These are phyloP conservation scores for Margarornis squamiger DNA, from an alignment of 2,797 vertebrate genomes.

Conservation along the genomic window DNA sequence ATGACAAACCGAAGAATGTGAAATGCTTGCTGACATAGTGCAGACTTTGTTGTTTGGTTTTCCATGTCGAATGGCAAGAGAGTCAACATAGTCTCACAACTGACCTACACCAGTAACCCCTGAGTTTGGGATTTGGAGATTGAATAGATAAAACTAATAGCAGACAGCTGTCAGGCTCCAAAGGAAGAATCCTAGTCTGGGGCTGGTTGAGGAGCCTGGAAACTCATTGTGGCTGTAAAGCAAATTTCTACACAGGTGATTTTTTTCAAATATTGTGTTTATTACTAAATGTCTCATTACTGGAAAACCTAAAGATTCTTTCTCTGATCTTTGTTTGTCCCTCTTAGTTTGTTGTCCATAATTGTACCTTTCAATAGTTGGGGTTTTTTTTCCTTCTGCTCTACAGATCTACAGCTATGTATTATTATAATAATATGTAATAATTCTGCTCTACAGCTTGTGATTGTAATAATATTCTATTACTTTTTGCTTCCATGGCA, in stretches of 20 bases:
- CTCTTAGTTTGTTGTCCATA: not conserved
- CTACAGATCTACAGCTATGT: not conserved
- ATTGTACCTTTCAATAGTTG: not conserved
- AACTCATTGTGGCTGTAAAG: not conserved
- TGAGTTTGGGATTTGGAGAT: conserved; percentile 72
- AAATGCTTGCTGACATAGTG: conserved; percentile 42
- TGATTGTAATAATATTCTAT: not conserved
- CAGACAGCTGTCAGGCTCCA: conserved; percentile 25
- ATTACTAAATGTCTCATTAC: not conserved
- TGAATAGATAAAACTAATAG: conserved; percentile 69
- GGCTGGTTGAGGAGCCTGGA: not conserved
- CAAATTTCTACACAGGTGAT: not conserved
- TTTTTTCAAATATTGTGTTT: not conserved
- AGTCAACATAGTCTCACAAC: conserved; percentile 60
- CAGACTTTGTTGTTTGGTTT: conserved; percentile 63
- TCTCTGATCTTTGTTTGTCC: not conserved
- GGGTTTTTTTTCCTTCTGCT: not conserved
- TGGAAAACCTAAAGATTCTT: not conserved
- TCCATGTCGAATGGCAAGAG: conserved; percentile 57
- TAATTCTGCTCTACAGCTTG: not conserved
- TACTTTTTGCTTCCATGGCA: not conserved
- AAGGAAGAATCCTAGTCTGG: not conserved
- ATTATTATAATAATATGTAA: not conserved
- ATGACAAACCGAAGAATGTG: conserved; percentile 59
- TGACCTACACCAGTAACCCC: conserved; percentile 61